Conservation (phyloP, 2,113 vertebrate species). For the Nicator chloris region DNA sequence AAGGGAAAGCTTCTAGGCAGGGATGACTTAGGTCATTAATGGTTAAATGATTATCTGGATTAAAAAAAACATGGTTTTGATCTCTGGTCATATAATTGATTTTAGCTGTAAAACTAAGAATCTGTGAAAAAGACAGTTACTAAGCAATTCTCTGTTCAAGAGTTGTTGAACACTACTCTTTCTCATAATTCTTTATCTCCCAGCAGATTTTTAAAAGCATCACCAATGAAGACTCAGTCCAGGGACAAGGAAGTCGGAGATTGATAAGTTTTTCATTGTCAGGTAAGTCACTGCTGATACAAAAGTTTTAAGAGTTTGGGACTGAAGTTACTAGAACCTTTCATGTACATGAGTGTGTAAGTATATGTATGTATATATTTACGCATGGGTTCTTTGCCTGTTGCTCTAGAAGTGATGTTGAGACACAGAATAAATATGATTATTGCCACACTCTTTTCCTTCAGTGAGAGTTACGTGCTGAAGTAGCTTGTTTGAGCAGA, state of each 20-base stretch:
- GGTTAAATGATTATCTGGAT: not conserved
- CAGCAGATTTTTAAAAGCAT: constrained; percentile 88
- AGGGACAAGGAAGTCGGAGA: constrained; percentile 85
- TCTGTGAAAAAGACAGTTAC: not conserved
- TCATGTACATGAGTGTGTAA: not conserved
- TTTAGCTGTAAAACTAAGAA: not conserved
- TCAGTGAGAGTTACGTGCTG: not conserved
- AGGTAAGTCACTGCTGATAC: constrained; percentile 72
- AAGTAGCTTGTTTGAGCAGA: not conserved
- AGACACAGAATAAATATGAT: not conserved
- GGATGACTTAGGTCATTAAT: not conserved
- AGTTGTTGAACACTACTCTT: not conserved
- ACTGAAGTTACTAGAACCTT: not conserved
- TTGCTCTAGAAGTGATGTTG: not conserved
- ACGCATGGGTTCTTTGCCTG: not conserved
- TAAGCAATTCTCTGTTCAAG: not conserved
- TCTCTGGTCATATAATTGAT: constrained; percentile 33
- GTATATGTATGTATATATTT: not conserved
- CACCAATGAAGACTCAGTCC: constrained; percentile 82
- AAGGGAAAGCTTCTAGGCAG: not conserved
- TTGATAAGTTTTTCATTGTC: constrained; percentile 95
- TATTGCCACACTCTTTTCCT: not conserved
- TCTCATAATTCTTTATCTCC: constrained; percentile 40
- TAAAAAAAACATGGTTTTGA: constrained; percentile 17
- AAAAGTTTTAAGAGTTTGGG: not conserved